A percentile compares a stretch with the other conserved stretches of the same genome.
These are phyloP conservation scores for Oryzaephilus surinamensis DNA, from an alignment of 1,140 invertebrate species.

Conservation along the genomic window DNA sequence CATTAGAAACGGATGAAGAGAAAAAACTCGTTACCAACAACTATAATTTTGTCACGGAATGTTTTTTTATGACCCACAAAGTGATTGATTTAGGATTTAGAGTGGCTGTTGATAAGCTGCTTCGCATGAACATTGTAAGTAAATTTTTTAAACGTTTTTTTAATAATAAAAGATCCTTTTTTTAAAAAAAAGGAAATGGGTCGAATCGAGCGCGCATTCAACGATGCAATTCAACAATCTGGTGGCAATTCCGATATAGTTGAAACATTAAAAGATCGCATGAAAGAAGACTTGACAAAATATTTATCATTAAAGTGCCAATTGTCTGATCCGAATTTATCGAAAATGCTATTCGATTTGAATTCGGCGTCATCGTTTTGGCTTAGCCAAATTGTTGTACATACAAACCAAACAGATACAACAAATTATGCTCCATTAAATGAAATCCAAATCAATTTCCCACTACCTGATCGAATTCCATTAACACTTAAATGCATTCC, in stretches of 20 bases:
- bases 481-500: conserved; percentile 65
- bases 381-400: conserved; percentile 65
- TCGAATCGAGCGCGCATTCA: conserved; percentile 59
- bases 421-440: conserved; percentile 44
- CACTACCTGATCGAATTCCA: conserved; percentile 49
- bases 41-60: conserved; percentile 81
- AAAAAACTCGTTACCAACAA: conserved; percentile 43
- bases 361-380: conserved; percentile 72
- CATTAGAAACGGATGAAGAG: conserved; percentile 46
- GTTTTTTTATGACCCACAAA: conserved; percentile 83
- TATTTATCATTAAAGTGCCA: conserved; percentile 57
- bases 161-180: conserved; percentile 2
- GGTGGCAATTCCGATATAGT: conserved; percentile 42
- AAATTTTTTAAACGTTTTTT: not conserved
- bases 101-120: conserved; percentile 67
- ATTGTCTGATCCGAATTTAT: conserved; percentile 57
- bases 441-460: conserved; percentile 50
- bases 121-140: conserved; percentile 45
- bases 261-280: conserved; percentile 48
- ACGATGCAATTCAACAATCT: conserved; percentile 44
- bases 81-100: conserved; percentile 74
- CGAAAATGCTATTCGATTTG: conserved; percentile 61
- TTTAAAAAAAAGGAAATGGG: conserved; percentile 55
- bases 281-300: conserved; percentile 51
- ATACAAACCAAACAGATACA: conserved; percentile 20